Evolutionary conservation across 2,113 vertebrate genomes (phyloP).

Genomic region (Malurus melanocephalus): DNA sequence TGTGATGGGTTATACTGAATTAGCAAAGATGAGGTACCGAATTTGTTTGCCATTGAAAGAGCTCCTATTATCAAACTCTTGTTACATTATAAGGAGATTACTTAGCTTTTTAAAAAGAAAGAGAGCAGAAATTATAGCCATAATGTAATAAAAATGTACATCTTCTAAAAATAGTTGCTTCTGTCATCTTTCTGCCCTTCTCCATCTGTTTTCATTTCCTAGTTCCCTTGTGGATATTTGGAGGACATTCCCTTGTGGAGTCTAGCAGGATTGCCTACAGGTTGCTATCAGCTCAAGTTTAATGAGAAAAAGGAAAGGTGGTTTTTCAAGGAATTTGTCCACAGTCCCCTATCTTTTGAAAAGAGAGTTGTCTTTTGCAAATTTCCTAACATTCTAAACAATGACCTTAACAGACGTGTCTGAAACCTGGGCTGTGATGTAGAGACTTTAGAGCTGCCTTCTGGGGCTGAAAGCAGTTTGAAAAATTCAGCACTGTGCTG

Average conservation of each 20-base stretch:
- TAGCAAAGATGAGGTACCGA: not conserved
- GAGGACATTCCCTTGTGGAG: too few relatives aligned
- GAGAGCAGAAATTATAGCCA: not conserved
- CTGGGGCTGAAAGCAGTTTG: not conserved
- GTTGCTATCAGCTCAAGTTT: not conserved
- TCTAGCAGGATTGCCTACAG: not conserved
- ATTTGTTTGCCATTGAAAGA: not conserved
- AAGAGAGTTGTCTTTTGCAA: not conserved
- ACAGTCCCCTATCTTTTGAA: not conserved
- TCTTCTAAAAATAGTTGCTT: not conserved
- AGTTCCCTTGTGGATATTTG: not conserved
- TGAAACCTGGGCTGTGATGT: not conserved
- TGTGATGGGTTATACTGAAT: not conserved
- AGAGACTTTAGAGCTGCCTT: not conserved
- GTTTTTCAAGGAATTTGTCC: not conserved
- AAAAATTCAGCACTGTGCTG: not conserved
- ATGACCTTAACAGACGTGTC: not conserved
- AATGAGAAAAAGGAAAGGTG: not conserved
- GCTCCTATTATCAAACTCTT: not conserved
- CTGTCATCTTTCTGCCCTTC: not conserved
- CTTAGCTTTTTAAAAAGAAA: not conserved
- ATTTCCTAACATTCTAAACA: not conserved
- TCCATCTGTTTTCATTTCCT: not conserved
- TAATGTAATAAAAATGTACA: not conserved
- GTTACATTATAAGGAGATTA: not conserved